These are phyloP conservation scores for Drosophila mayri DNA, from an alignment of 1,140 invertebrate species.

Conservation along the genomic window DNA sequence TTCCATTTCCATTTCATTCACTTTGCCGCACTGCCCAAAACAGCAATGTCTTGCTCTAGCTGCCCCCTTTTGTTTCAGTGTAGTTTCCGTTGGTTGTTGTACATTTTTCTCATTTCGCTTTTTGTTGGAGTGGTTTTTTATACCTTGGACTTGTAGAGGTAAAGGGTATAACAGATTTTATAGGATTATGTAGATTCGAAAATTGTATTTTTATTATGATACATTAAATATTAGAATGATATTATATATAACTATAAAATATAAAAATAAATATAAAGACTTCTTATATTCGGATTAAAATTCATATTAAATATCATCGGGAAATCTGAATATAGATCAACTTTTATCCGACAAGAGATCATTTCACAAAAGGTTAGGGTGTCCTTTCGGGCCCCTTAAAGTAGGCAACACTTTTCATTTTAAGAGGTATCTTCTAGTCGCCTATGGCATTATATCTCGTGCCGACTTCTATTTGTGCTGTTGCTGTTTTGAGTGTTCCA, in stretches of 20 bases:
- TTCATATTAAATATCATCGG: too few species aligned
- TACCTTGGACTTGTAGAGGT: not conserved
- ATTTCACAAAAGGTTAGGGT: too few species aligned
- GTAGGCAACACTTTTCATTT: not conserved
- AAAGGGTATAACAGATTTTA: not conserved
- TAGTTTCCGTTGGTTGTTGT: conserved; percentile 63
- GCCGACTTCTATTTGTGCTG: conserved; percentile 52
- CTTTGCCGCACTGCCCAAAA: conserved; percentile 63
- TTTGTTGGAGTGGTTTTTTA: conserved; percentile 75
- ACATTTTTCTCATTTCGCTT: conserved; percentile 83
- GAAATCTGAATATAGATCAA: too few species aligned
- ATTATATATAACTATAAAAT: too few species aligned
- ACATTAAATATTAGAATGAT: too few species aligned
- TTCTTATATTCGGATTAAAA: too few species aligned
- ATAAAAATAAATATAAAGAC: too few species aligned
- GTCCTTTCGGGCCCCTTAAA: not conserved
- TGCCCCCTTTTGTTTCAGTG: conserved; percentile 62
- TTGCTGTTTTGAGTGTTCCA: conserved; percentile 53
- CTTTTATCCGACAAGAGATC: not conserved
- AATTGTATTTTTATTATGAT: not conserved
- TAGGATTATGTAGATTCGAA: too few species aligned
- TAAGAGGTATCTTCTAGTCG: conserved; percentile 21
- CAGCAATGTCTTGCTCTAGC: conserved; percentile 38
- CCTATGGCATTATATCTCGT: not conserved
- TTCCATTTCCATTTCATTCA: conserved; percentile 61